phyloP scores from a whole-genome alignment of 2,797 vertebrate genomes.

The Aphelocoma californica region DNA sequence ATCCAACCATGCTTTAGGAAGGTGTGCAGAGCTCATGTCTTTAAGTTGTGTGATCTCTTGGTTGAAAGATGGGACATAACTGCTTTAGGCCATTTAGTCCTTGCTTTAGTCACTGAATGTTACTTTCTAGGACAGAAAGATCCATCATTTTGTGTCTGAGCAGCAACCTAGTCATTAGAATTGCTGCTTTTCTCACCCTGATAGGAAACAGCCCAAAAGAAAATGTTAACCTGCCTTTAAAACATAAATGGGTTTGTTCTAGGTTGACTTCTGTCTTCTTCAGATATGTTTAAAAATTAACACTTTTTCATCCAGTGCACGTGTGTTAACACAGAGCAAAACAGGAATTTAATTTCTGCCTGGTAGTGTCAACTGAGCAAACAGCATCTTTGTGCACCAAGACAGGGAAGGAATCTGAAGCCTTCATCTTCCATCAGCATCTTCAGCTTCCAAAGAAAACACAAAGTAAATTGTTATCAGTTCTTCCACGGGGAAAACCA shows the following conservation, averaged over 20 bases:
- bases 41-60: background rate
- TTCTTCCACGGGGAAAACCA: background rate
- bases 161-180: background rate
- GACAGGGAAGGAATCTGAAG: background rate
- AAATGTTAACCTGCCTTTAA: background rate
- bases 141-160: background rate
- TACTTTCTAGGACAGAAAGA: background rate
- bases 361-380: background rate
- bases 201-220: background rate
- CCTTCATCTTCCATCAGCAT: background rate
- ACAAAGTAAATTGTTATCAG: background rate
- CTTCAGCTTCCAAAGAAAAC: background rate
- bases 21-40: background rate
- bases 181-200: background rate
- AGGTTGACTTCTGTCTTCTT: background rate
- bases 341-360: background rate
- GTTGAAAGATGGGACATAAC: background rate
- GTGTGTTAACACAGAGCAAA: background rate
- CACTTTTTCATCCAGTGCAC: background rate
- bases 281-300: background rate
- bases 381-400: accelerated
- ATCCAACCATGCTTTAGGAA: background rate
- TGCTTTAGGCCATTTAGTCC: background rate
- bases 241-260: background rate
- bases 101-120: background rate